phyloP scores from a whole-genome alignment of 2,113 vertebrate genomes.

The Leptocoma aspasia region DNA sequence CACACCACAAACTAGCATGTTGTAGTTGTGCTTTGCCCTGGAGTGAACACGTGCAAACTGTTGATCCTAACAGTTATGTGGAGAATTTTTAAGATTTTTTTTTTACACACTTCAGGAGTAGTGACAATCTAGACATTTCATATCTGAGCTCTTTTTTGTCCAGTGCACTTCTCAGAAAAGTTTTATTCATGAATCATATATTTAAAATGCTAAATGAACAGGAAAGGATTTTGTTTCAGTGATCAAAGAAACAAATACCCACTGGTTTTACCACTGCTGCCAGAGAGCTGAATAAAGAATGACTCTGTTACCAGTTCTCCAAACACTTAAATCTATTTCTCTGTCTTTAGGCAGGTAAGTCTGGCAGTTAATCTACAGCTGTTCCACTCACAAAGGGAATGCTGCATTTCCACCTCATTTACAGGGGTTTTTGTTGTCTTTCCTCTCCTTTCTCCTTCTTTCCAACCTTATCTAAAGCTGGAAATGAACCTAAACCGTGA shows the following conservation, averaged over 20 bases:
- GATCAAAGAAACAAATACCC: conserved; percentile 23
- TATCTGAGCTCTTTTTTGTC: not conserved
- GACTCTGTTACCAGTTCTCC: not conserved
- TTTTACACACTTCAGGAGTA: not conserved
- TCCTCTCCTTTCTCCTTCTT: not conserved
- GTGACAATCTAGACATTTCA: not conserved
- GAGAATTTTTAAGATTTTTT: not conserved
- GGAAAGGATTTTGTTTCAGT: not conserved
- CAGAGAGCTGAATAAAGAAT: not conserved
- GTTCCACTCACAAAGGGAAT: not conserved
- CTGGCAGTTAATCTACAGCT: not conserved
- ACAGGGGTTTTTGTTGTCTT: not conserved
- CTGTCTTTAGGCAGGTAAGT: not conserved
- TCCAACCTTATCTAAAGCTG: not conserved
- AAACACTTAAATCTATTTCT: not conserved
- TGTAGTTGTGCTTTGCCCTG: not conserved
- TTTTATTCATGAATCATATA: not conserved
- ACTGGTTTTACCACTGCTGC: conserved; percentile 21
- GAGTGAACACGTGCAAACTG: conserved; percentile 12
- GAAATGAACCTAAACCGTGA: not conserved
- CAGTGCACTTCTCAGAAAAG: not conserved
- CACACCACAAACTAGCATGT: not conserved
- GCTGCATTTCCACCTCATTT: not conserved
- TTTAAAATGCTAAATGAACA: not conserved
- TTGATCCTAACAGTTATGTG: not conserved